Conservation (phyloP, 1,140 invertebrate species). For the Polyergus mexicanus region DNA sequence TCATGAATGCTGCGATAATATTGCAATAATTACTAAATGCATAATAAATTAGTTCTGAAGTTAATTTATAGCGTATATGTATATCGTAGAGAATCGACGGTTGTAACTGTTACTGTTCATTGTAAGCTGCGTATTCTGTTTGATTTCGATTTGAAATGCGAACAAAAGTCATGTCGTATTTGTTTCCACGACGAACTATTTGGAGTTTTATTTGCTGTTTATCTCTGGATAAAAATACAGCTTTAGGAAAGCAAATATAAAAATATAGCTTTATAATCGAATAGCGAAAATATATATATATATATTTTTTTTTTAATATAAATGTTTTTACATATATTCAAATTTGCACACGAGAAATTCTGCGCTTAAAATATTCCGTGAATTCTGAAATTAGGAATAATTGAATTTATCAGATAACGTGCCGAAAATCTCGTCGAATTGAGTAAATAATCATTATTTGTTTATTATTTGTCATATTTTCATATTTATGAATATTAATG, state of each 20-base stretch:
- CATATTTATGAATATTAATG: slow-evolving; percentile 46
- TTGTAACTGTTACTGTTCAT: background rate
- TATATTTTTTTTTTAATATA: slow-evolving; percentile 15
- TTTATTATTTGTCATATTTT: slow-evolving; percentile 38
- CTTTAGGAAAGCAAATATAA: slow-evolving; percentile 8
- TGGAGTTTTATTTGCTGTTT: slow-evolving; percentile 37
- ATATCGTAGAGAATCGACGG: background rate
- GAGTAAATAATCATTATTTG: slow-evolving; percentile 50
- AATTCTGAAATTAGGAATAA: slow-evolving; percentile 52
- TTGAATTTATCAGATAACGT: slow-evolving; percentile 14
- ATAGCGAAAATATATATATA: slow-evolving; percentile 7
- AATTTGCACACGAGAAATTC: slow-evolving; percentile 18
- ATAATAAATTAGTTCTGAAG: slow-evolving; percentile 23
- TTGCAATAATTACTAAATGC: slow-evolving; percentile 25
- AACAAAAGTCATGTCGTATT: background rate
- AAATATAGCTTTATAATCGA: slow-evolving; percentile 27
- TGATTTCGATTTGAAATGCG: slow-evolving; percentile 9
- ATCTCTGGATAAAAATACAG: slow-evolving; percentile 9
- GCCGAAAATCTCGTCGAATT: slow-evolving; percentile 18
- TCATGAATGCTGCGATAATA: background rate
- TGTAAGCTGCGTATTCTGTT: background rate
- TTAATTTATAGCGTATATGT: background rate
- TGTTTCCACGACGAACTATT: slow-evolving; percentile 14
- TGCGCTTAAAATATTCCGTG: background rate
- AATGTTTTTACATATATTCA: background rate